A percentile compares a stretch with the other conserved stretches of the same genome.
Evolutionary conservation across 2,113 vertebrate genomes (phyloP).

Genomic region (Lichenostomus cassidix): DNA sequence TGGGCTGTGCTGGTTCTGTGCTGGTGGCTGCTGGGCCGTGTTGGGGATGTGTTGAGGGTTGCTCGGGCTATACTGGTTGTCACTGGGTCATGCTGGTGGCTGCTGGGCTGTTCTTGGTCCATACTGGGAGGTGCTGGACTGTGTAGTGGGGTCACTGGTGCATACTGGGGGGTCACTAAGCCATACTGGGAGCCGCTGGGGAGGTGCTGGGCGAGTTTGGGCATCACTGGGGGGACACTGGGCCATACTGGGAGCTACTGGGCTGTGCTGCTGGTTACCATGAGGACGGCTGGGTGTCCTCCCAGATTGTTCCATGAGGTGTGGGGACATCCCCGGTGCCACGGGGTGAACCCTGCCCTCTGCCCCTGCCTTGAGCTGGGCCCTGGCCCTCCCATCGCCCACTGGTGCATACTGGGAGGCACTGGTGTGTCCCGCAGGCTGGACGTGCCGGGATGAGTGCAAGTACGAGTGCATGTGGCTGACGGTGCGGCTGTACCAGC

Average conservation of each 20-base stretch:
- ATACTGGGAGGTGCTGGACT: not conserved
- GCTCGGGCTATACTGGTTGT: not conserved
- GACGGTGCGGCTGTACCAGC: constrained; percentile 88
- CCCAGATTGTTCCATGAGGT: no score
- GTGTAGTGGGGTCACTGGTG: no score
- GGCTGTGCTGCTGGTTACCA: fast-evolving
- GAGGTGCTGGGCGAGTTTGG: no score
- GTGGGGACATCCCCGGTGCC: no score
- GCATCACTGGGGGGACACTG: not conserved
- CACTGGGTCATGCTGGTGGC: not conserved
- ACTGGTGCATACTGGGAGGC: not conserved
- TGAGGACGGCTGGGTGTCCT: fast-evolving
- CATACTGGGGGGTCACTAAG: no score
- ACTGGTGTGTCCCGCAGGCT: constrained; percentile 73
- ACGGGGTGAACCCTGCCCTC: fast-evolving
- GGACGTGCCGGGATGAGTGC: constrained; percentile 92
- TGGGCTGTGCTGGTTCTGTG: not conserved
- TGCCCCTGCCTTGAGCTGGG: fast-evolving
- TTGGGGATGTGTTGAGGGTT: not conserved
- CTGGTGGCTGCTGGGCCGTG: not conserved
- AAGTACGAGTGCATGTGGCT: constrained; percentile 96
- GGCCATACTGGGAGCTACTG: not conserved
- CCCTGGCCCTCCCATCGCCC: fast-evolving
- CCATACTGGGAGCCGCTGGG: fast-evolving
- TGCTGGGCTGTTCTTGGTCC: fast-evolving